phyloP scores from a whole-genome alignment of 2,113 vertebrate species.

The Ellobius talpinus region DNA sequence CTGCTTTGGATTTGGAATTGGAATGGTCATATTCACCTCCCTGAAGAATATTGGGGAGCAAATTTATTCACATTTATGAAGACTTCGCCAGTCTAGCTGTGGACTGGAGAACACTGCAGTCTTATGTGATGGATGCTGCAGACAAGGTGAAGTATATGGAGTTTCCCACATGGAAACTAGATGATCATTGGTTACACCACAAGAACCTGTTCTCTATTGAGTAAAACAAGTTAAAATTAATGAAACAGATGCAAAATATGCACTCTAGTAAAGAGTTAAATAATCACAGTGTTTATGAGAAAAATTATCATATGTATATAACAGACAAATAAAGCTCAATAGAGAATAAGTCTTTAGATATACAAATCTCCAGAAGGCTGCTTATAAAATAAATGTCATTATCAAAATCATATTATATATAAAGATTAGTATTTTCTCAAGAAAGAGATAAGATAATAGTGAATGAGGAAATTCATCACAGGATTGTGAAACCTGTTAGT shows the following conservation, averaged over 20 bases:
- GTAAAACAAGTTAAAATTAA: not conserved
- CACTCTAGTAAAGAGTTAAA: not conserved
- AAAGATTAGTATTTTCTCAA: not conserved
- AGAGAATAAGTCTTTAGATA: constrained; percentile 8
- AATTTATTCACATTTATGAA: not conserved
- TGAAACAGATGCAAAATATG: not conserved
- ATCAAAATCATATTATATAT: not conserved
- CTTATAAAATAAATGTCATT: not conserved
- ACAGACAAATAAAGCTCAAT: not conserved
- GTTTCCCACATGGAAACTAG: not conserved
- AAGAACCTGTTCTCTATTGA: not conserved
- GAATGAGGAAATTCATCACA: constrained; percentile 21
- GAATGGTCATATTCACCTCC: not conserved
- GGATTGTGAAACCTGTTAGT: not conserved
- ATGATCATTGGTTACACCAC: rapidly evolving
- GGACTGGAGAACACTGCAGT: not conserved
- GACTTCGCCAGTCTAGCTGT: not conserved
- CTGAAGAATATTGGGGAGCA: not conserved
- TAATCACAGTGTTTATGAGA: not conserved
- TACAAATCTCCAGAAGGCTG: not conserved
- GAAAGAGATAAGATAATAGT: not conserved
- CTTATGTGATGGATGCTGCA: not conserved
- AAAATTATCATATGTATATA: not conserved
- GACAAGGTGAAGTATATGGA: not conserved
- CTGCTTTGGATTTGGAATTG: not conserved